Evolutionary conservation across 2,113 vertebrate species (phyloP), one percentile per base, ranked within the genome.

Genomic region (Leptocoma aspasia): DNA sequence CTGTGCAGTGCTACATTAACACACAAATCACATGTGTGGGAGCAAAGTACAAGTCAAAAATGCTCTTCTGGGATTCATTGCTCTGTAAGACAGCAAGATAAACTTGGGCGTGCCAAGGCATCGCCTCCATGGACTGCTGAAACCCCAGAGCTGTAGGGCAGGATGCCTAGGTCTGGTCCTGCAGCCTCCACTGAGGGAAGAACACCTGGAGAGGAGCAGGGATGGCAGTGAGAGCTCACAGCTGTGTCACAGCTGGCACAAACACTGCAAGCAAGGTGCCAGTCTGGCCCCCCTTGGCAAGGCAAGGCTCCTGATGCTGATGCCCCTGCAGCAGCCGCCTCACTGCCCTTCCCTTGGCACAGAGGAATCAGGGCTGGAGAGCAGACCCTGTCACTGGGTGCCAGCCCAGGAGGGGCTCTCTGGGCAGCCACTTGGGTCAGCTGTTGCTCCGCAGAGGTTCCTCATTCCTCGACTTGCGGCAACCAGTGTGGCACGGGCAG

Each of bases 371-470:
- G 13, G 53, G 44, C 39, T 50, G 66, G 65, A n/a, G 53, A 76
- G 70, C 35, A 64, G 56, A 23, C 6, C 11, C 21, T 0, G 0
- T 13, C 2, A 1, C 39, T 3, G 15, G 57, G 44, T 50, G 53
- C 45, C 1, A 1, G 33, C 41, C 16, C 20, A 24, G 68, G 41
- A 63, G 63, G 53, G 59, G 53, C 47, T 83, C 42, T 23, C 15
- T 2, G 7, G 49, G 69, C 28, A 37, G 52, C 63, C 15, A 13
- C 12, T 2, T 3, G 41, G 8, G 6, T 69, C 3, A 4, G 39
- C 87, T 45, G 13, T 49, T 1, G 0, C 65, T 54, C 45, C 14
- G 8, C 22, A 2, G 86, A 59, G 61, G 50, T 56, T 70, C 33
- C 4, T 64, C 2, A 1, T 45, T 56, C 54, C 63, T 82, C 0